These are phyloP conservation scores for Steinernema khuongi DNA, from an alignment of 1,140 invertebrate species.

Conservation along the genomic window DNA sequence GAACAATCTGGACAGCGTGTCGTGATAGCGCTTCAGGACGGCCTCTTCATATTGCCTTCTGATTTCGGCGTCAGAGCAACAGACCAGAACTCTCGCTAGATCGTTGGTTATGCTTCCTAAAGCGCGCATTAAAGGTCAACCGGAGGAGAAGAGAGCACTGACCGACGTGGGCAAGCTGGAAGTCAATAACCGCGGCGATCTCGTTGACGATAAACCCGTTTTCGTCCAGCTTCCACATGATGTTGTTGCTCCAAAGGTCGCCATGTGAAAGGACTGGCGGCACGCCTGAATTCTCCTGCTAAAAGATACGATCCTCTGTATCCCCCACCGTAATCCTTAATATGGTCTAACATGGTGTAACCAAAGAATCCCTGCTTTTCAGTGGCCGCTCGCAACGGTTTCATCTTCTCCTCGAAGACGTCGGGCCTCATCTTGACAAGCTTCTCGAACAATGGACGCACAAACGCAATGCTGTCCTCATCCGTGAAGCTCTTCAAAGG, in stretches of 20 bases:
- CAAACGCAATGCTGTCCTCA: background rate
- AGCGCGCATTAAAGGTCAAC: too few relatives aligned
- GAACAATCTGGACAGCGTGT: background rate
- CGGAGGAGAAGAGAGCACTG: too few relatives aligned
- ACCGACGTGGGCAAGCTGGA: constrained; percentile 3
- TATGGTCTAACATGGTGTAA: background rate
- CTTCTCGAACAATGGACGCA: background rate
- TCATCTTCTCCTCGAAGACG: background rate
- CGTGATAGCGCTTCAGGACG: background rate
- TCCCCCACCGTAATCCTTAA: background rate
- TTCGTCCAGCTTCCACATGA: constrained; percentile 16
- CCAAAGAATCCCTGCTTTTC: background rate
- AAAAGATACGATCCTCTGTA: background rate
- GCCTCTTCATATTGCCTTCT: background rate
- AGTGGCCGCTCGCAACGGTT: background rate
- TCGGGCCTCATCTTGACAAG: constrained; percentile 5
- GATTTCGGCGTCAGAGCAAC: background rate
- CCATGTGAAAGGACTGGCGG: constrained; percentile 17
- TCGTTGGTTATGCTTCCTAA: background rate
- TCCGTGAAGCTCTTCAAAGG: background rate
- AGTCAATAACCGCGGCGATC: constrained; percentile 21
- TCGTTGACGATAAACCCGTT: constrained; percentile 9
- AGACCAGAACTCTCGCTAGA: background rate
- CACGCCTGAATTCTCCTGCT: background rate
- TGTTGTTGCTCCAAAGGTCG: constrained; percentile 25